Evolutionary conservation across 2,888 invertebrate species (phyloP).

Genomic region (Platycheirus rosarum): DNA sequence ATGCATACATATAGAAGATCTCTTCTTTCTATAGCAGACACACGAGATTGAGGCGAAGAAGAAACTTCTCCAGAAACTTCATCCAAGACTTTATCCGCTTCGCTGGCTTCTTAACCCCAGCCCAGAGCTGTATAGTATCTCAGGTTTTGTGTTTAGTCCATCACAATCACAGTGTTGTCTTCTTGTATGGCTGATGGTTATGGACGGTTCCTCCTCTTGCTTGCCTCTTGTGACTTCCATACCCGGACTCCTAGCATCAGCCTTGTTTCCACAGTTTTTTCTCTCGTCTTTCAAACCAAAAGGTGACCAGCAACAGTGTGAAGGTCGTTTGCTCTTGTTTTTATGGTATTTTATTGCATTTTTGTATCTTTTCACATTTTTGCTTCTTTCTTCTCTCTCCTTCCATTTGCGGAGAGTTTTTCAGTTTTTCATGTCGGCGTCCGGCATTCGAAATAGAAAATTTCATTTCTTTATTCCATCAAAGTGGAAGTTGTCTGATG

Average conservation of each 20-base stretch:
- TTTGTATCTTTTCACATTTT: constrained; percentile 64
- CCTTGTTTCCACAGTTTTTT: constrained; percentile 43
- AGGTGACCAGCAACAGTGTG: constrained; percentile 79
- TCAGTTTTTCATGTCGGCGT: constrained; percentile 13
- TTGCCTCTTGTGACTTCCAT: constrained; percentile 14
- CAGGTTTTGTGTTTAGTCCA: constrained; percentile 45
- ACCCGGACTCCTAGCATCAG: constrained; percentile 21
- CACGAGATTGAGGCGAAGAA: constrained; percentile 23
- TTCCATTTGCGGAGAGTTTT: neutral
- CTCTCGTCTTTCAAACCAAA: constrained; percentile 30
- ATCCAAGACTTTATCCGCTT: constrained; percentile 38
- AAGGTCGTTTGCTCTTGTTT: constrained; percentile 81
- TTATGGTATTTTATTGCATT: constrained; percentile 75
- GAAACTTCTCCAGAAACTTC: constrained; percentile 22
- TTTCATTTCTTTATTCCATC: too few species aligned
- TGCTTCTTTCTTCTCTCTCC: constrained; percentile 39
- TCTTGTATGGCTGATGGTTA: constrained; percentile 16
- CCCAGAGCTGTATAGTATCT: constrained; percentile 10
- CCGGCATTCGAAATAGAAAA: constrained; percentile 63
- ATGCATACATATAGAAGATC: constrained; percentile 4
- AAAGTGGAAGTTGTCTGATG: too few species aligned
- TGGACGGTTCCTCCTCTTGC: constrained; percentile 41
- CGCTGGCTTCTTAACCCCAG: constrained; percentile 27
- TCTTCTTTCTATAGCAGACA: constrained; percentile 7
- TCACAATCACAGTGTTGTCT: constrained; percentile 39